Evolutionary conservation across 1,140 invertebrate species (phyloP), one percentile per base, ranked within the genome.

Genomic region (Halictus rubicundus): DNA sequence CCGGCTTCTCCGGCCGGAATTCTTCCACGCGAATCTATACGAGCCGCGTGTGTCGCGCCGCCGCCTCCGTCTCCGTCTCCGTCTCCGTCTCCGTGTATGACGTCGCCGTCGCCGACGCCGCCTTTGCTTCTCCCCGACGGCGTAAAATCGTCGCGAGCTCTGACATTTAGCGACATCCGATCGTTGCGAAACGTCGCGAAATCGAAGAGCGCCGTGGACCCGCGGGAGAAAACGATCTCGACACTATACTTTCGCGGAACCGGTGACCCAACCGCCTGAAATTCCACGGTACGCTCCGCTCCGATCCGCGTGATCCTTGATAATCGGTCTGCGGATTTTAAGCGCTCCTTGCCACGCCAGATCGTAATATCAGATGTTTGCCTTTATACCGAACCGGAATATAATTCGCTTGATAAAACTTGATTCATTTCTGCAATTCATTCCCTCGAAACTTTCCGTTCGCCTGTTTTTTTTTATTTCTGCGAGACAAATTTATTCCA

Each of bases 21-120:
- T 85, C 78, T 85, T 83, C 71, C 85, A 80, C 77, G 77, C 64
- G 76, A 65, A 80, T 68, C 73, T 78, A 65, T 69, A 54, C 59
- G 23, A 23, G 63, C 49, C 64, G 32, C 69, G 61, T 27, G 39
- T 39, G 39, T 25, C n/a, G 64, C 39, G 64, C 63, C n/a, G 73
- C 57, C 49, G 49, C 16, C 49, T 2, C 19, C 49, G 16, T 32
- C 32, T 32, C 46, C 16, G 46, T 10, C 16, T 3, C 49, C 49
- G 49, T 5, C 16, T 3, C 4, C 16, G 16, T 19, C 10, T 10
- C 42, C 32, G n/a, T n/a, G n/a, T n/a, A n/a, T n/a, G n/a, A n/a
- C 46, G 46, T 14, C 46, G 46, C 46, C 46, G 12, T 14, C 39
- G 2, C 42, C 42, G 42, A 10, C 42, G 42, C 42, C 42, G 42